Base-by-base conservation (phyloP, 2,113 vertebrate species). In the Istiophorus platypterus region DNA sequence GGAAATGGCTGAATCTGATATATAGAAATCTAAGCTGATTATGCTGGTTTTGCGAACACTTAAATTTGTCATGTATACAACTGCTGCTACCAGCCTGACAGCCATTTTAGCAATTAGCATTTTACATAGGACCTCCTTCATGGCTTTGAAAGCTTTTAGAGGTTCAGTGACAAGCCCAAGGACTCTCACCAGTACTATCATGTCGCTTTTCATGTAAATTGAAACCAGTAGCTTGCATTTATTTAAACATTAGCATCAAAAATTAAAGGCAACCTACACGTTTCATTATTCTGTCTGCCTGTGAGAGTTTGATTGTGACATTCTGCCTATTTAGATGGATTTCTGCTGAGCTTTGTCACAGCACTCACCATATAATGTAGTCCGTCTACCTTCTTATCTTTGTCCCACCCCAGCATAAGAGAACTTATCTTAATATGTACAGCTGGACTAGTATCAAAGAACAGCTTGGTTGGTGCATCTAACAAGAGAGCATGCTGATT, bases 281-380 rank as follows among this genome's bases (percentile, higher is more conserved):
- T 49, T 81, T 42, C 54, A 42, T 37, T 34, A 47, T 74, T 59
- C 47, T 26, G 9, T 57, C 34, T 15, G 31, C 56, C 56, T 34
- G 75, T 42, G 49, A 81, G 24, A 76, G 71, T 71, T 66, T 41
- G 18, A 76, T 72, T 68, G 65, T 75, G 72, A 77, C 70, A 76
- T 63, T 82, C 39, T 79, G 84, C 69, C 57, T 26, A 61, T 85
- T 78, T 89, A 14, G 73, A 85, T 84, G 71, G 74, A 74, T 72
- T 81, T 74, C 80, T 65, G 59, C 73, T 59, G 68, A 77, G 78
- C 24, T 57, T 76, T 70, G 81, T 75, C 47, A 54, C 45, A 41
- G 39, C 37, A 29, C 39, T 77, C 73, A 42, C 57, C 59, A 24
- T 80, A 42, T 42, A 77, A 80, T 76, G 65, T 20, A 67, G 17